phyloP scores from a whole-genome alignment of 2,888 invertebrate species.

The Steinernema hermaphroditum region DNA sequence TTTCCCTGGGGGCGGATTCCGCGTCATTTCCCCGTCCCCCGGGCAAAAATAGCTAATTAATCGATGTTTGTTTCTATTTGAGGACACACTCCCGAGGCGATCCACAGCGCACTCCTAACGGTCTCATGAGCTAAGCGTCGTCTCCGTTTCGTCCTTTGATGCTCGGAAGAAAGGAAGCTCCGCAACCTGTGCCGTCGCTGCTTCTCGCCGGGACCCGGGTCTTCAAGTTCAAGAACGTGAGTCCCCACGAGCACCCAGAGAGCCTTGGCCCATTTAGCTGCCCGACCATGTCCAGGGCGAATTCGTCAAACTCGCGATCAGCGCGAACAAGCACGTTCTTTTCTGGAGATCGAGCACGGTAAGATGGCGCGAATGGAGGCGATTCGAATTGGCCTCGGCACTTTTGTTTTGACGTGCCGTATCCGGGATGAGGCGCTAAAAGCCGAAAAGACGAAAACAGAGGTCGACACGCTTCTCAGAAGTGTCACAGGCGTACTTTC shows the following conservation, averaged over 20 bases:
- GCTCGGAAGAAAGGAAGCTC: conserved; percentile 26
- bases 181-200: conserved; percentile 1
- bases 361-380: not conserved
- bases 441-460: too few species aligned
- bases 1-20: not conserved
- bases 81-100: conserved; percentile 9
- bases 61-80: not conserved
- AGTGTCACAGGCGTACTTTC: too few species aligned
- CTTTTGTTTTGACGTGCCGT: too few species aligned
- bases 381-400: not conserved
- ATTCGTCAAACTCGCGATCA: conserved; percentile 26
- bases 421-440: too few species aligned
- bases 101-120: not conserved
- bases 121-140: not conserved
- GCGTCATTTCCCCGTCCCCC: conserved; percentile 14
- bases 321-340: conserved; percentile 23
- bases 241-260: not conserved
- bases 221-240: conserved; percentile 30
- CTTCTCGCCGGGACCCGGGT: conserved; percentile 19
- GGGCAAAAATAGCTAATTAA: conserved; percentile 18
- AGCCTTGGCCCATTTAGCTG: not conserved
- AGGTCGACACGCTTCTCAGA: too few species aligned
- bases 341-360: conserved; percentile 23
- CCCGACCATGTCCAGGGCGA: conserved; percentile 27
- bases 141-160: not conserved